A percentile compares a stretch with the other conserved stretches of the same genome.
Conservation (phyloP, 2,888 invertebrate genomes). For the Orthosia incerta region DNA sequence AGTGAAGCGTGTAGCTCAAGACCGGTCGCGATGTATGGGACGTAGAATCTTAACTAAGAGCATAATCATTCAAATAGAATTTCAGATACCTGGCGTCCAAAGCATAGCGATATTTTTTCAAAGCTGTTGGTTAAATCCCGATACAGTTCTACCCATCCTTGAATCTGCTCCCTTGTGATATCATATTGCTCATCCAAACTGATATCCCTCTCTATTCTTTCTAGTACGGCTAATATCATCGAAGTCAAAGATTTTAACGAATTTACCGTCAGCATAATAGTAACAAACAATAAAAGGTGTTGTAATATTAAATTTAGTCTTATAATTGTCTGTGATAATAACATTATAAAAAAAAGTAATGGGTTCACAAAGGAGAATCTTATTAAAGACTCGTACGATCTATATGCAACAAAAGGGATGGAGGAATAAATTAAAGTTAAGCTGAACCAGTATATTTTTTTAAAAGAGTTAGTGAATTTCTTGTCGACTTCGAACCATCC, state of each 20-base stretch:
- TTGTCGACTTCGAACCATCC: conserved; percentile 8
- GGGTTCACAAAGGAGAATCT: neutral
- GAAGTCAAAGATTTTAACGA: conserved; percentile 4
- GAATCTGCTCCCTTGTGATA: conserved; percentile 2
- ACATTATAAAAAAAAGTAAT: neutral
- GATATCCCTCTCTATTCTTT: neutral
- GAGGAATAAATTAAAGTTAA: neutral
- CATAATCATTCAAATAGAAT: neutral
- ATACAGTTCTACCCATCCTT: conserved; percentile 9
- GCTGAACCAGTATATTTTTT: neutral
- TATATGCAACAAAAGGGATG: neutral
- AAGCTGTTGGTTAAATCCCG: conserved; percentile 3
- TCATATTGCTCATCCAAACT: neutral
- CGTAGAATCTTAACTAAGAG: neutral
- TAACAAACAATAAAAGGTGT: neutral
- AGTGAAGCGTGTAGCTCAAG: neutral
- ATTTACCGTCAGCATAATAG: conserved; percentile 13
- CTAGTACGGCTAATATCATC: neutral
- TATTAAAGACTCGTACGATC: neutral
- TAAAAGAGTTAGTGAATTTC: neutral
- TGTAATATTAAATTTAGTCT: neutral
- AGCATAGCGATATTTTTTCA: neutral
- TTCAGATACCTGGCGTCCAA: conserved; percentile 2
- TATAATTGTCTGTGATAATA: neutral
- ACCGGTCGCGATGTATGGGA: too few species aligned